Evolutionary conservation across 2,113 vertebrate species (phyloP), one percentile per base, ranked within the genome.

Genomic region (Phyllopteryx taeniolatus): DNA sequence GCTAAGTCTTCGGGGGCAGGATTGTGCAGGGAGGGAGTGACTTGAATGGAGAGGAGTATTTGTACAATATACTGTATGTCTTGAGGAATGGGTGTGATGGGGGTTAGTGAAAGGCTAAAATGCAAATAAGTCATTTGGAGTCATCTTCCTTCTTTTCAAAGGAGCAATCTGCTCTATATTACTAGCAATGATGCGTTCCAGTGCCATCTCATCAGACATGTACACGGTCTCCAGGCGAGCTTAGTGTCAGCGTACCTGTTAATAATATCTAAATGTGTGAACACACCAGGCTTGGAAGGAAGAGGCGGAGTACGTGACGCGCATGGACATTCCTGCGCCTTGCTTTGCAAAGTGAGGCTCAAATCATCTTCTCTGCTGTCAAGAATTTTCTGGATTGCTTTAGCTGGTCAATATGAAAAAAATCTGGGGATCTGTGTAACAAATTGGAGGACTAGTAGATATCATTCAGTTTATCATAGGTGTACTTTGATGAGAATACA

Each of bases 41-140:
- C 79, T 76, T 84, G 82, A 90, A 85, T 86, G 76, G 80, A 84
- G 77, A 70, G 69, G 61, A 76, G 73, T 74, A 80, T 80, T 79
- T 83, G 63, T 35, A 61, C 59, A 35, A 8, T 59, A 39, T 39
- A 5, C 35, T 39, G 1, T 75, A 60, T 65, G 78, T 81, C 73
- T 77, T 6, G 17, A 75, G 78, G 70, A 83, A 75, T 68, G 33
- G 68, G 77, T 76, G 49, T 35, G 67, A 73, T 49, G 69, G 69
- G 73, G 59, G 73, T 72, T 27, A 59, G 22, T 22, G 54, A 17
- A 68, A 62, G 61, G 67, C 62, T 54, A 15, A 68, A 64, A 76
- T 8, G 82, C 74, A 83, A 84, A 81, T 70, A 74, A 70, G 61
- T 84, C 69, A 76, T 78, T 71, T 74, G 22, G 56, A 80, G 75